phyloP scores from a whole-genome alignment of 1,140 invertebrate species.

The Trissolcus basalis region DNA sequence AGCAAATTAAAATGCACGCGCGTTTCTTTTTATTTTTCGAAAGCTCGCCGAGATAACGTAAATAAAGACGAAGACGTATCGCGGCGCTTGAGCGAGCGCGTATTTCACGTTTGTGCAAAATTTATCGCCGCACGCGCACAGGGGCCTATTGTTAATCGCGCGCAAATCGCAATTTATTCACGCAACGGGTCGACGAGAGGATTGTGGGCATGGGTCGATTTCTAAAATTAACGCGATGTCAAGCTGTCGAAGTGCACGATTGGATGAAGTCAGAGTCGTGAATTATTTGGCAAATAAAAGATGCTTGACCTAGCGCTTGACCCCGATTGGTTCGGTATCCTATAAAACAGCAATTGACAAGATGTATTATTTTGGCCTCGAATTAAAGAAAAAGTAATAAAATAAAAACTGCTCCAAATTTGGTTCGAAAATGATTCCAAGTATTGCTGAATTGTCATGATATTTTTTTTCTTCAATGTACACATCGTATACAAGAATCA shows the following conservation, averaged over 20 bases:
- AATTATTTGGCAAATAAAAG: constrained; percentile 58
- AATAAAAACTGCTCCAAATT: constrained; percentile 51
- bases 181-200: constrained; percentile 10
- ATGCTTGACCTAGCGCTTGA: constrained; percentile 47
- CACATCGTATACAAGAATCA: too few species aligned
- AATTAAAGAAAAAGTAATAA: constrained; percentile 46
- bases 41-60: constrained; percentile 44
- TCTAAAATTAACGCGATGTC: constrained; percentile 51
- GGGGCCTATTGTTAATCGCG: constrained; percentile 34
- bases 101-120: constrained; percentile 52
- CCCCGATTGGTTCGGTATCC: constrained; percentile 63
- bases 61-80: constrained; percentile 58
- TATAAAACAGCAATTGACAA: constrained; percentile 47
- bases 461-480: too few species aligned
- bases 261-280: constrained; percentile 24
- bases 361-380: constrained; percentile 49
- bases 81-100: constrained; percentile 15
- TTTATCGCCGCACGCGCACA: constrained; percentile 50
- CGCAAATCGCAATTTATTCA: constrained; percentile 39
- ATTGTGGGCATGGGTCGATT: constrained; percentile 26
- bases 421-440: background rate
- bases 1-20: constrained; percentile 55
- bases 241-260: constrained; percentile 3
- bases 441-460: background rate
- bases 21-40: constrained; percentile 38